Base-by-base conservation (phyloP, 37 sponge, comb jelly and placozoan species). In the Amphimedon queenslandica region DNA sequence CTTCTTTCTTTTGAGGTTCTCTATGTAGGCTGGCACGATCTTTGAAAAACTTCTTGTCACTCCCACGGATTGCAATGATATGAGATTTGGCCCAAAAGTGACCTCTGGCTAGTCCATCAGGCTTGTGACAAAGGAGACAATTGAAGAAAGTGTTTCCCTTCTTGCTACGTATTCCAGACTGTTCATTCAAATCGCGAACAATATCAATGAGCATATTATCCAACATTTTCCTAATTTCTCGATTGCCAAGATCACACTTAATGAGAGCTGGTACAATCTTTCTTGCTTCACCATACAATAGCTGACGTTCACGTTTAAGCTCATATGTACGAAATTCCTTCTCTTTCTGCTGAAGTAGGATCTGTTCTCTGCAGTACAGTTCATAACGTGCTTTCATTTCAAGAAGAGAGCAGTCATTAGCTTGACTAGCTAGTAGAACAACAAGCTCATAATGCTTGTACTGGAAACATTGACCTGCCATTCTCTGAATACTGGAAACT, bases 81-180 rank as follows among this genome's bases (percentile, higher is more conserved):
- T 47, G 53, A 18, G 53, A 47, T 47, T 47, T 13, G 53, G 53
- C 53, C 53, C 53, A 47, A 47, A 47, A 47, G 53, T 47, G 53
- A 47, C 53, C 53, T 47, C 13, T 47, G 53, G 13, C 53, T 18
- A 47, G 8, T 47, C 13, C 53, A 47, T 47, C 53, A 13, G 53
- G 53, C 53, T 47, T 47, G 53, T 47, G 53, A 47, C 53, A 47
- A 47, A 47, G 53, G 13, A 47, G 13, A 47, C 53, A 47, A 47
- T 47, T 47, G 53, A 47, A 47, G 13, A 18, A 47, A 47, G 53
- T 18, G 13, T 13, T 8, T 8, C 53, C 53, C 13, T 47, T 47
- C 53, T 47, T 13, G 13, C 53, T 47, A 13, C 53, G 53, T 47
- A 47, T 47, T 18, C 53, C 53, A 18, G 53, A 47, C 53, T 47